Conservation (phyloP, 2,888 invertebrate genomes). For the Epistrophella euchroma region DNA sequence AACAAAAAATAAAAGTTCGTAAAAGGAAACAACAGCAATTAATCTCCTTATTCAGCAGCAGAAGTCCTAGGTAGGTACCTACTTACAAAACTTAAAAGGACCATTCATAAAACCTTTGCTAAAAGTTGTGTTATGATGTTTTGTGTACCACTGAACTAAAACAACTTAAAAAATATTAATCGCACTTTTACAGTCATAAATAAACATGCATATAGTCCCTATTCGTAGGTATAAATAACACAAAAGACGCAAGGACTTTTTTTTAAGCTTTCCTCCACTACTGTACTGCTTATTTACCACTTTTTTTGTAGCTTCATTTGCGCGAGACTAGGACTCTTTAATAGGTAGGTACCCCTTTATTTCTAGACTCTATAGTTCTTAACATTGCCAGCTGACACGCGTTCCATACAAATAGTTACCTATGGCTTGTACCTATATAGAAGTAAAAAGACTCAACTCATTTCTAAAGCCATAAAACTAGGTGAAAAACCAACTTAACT, state of each 20-base stretch:
- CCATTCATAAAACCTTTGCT: constrained; percentile 35
- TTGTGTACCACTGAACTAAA: constrained; percentile 40
- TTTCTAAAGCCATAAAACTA: constrained; percentile 57
- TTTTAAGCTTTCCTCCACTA: not conserved
- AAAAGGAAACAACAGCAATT: constrained; percentile 68
- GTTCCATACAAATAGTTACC: constrained; percentile 21
- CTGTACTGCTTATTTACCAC: not conserved
- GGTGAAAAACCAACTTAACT: constrained; percentile 17
- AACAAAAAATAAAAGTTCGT: constrained; percentile 25
- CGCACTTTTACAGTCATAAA: constrained; percentile 70
- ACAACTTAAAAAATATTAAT: constrained; percentile 73
- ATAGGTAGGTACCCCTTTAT: constrained; percentile 2
- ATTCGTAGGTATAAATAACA: not conserved
- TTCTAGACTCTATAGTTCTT: constrained; percentile 37
- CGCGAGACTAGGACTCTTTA: constrained; percentile 24
- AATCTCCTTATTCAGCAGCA: constrained; percentile 63
- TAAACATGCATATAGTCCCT: constrained; percentile 19
- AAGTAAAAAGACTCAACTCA: constrained; percentile 35
- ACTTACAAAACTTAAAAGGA: constrained; percentile 44
- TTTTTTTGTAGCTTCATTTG: constrained; percentile 33
- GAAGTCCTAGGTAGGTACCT: not conserved
- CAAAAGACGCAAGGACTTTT: constrained; percentile 39
- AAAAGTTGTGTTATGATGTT: not conserved
- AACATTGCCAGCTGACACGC: constrained; percentile 73
- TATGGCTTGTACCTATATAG: not conserved